Conservation (phyloP, 2,113 vertebrate genomes). For the Sander lucioperca region DNA sequence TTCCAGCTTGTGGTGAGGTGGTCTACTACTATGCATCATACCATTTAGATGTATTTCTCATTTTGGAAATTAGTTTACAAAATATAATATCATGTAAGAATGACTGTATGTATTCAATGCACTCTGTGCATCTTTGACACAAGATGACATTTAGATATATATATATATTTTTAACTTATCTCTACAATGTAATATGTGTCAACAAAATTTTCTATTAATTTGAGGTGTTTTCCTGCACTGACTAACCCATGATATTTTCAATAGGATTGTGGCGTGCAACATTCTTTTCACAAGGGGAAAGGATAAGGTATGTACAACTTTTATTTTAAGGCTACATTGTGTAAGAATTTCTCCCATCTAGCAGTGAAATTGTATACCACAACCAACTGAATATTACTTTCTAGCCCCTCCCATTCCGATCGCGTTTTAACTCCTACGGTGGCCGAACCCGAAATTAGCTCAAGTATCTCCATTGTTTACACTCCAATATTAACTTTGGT, state of each 20-base stretch:
- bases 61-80: neutral
- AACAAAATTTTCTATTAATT: neutral
- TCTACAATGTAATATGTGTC: neutral
- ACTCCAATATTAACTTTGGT: too few species aligned
- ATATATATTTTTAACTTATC: neutral
- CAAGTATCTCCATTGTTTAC: too few species aligned
- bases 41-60: neutral
- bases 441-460: too few species aligned
- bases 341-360: too few species aligned
- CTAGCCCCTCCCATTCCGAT: too few species aligned
- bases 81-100: neutral
- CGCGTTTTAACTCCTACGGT: too few species aligned
- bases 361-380: too few species aligned
- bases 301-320: constrained; percentile 37
- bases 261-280: constrained; percentile 47
- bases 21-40: neutral
- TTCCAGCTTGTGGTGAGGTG: constrained; percentile 60
- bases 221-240: too few species aligned
- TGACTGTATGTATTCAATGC: neutral
- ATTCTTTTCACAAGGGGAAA: constrained; percentile 30
- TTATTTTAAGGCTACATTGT: neutral
- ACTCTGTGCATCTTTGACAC: neutral
- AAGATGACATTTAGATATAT: neutral
- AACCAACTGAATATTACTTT: too few species aligned
- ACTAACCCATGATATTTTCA: neutral